A percentile compares a stretch with the other conserved stretches of the same genome.
phyloP scores from a whole-genome alignment of 2,113 vertebrate species.

The Corythoichthys intestinalis region DNA sequence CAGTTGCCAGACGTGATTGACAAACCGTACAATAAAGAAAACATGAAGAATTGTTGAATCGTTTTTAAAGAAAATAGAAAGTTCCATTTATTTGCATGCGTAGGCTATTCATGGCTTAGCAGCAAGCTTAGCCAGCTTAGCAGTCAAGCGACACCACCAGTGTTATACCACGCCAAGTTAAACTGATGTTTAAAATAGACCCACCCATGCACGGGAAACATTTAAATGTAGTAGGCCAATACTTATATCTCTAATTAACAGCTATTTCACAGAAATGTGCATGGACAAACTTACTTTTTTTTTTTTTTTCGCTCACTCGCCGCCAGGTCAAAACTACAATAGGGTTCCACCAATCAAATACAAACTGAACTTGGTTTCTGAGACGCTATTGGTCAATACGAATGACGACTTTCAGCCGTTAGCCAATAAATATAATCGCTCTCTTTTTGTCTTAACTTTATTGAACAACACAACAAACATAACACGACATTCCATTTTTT shows the following conservation, averaged over 20 bases:
- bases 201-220: constrained; percentile 18
- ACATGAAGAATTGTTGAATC: background rate
- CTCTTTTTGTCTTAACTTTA: background rate
- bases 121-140: constrained; percentile 11
- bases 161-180: background rate
- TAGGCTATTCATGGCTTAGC: background rate
- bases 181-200: constrained; percentile 1
- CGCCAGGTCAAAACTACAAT: background rate
- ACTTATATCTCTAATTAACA: background rate
- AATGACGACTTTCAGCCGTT: constrained; percentile 10
- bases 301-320: constrained; percentile 1
- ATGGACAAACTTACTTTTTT: constrained; percentile 25
- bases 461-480: too few species aligned
- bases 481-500: too few species aligned
- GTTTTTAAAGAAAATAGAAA: background rate
- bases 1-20: background rate
- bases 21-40: background rate
- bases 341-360: constrained; percentile 45
- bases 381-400: constrained; percentile 26
- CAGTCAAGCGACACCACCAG: background rate
- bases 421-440: constrained; percentile 1
- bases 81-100: background rate
- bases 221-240: constrained; percentile 16
- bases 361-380: constrained; percentile 29
- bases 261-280: background rate